A percentile compares a stretch with the other conserved stretches of the same genome.
phyloP scores from a whole-genome alignment of 2,113 vertebrate species.

The Bolborhynchus lineola region DNA sequence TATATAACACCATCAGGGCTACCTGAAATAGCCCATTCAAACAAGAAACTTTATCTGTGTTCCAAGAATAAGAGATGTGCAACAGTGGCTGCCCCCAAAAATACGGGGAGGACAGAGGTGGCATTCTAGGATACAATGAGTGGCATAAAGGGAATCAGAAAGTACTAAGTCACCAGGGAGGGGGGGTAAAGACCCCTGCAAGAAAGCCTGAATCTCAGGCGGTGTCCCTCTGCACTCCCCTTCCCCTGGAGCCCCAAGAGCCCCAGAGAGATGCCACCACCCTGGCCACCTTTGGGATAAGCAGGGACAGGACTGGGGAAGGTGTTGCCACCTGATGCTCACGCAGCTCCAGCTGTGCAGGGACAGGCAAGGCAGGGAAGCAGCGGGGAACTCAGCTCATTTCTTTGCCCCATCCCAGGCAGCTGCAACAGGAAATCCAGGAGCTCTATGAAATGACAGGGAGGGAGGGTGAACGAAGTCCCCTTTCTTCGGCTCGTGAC shows the following conservation, averaged over 20 bases:
- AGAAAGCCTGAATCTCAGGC: accelerated
- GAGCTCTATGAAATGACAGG: constrained; percentile 20
- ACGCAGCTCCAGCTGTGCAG: neutral
- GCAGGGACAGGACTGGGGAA: neutral
- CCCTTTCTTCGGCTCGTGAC: constrained; percentile 48
- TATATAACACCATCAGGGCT: accelerated
- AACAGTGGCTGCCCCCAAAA: accelerated
- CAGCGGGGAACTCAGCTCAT: accelerated
- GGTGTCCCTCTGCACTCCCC: accelerated
- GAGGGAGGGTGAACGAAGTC: neutral
- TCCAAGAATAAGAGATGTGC: neutral
- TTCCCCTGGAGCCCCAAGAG: neutral
- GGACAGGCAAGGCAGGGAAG: neutral
- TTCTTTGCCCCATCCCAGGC: neutral
- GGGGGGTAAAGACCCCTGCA: neutral
- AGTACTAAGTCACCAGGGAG: accelerated
- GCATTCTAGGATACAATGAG: neutral
- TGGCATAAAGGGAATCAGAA: accelerated
- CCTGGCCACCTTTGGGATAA: neutral
- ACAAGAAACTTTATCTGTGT: neutral
- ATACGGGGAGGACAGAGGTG: neutral
- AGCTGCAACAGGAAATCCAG: constrained; percentile 32
- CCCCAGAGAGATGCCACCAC: neutral
- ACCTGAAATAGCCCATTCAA: accelerated
- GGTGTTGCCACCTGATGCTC: neutral